Base-by-base conservation (phyloP, 2,113 vertebrate species). In the Tor tambroides region DNA sequence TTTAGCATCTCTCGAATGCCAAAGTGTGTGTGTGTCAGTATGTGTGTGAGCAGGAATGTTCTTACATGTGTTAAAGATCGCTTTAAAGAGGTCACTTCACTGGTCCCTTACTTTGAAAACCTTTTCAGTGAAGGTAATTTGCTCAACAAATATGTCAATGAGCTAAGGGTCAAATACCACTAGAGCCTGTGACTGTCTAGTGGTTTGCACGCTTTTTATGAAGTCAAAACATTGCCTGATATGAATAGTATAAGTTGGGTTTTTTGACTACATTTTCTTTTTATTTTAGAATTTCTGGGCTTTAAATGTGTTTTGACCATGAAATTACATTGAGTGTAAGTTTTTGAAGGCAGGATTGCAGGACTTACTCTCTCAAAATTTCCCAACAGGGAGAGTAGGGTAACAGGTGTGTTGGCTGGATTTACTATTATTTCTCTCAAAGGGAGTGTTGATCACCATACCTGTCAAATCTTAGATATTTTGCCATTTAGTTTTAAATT, bases 101-200 rank as follows among this genome's bases (percentile, higher is more conserved):
- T 80, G n/a, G 89, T 86, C 88, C 90, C 84, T 89, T 92, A 92
- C 93, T 94, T 92, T 94, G 92, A 92, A 93, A 91, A 94, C 91
- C 90, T 91, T 89, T 87, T 89, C 87, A 89, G 83, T 92, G 88
- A 93, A 91, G 94, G 92, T 92, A 93, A 95, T 95, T 94, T 94
- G 93, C 92, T 91, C 71, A 85, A 51, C 10, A 92, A 94, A 94
- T 91, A 91, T 83, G 92, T 93, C 94, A 93, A 92, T 93, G 93
- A 92, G 75, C 65, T 5, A 38, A 72, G 74, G 92, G 91, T 84
- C 91, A 94, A 87, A 92, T 90, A 91, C 90, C 90, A 83, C 84
- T 80, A 76, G 65, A 8, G 85, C 32, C 90, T 84, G 74, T 92
- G 92, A 95, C 91, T 91, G 88, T 92, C 89, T 91, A 94, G 90